Conservation (phyloP, 2,797 vertebrate species). For the Malacoraja senta region DNA sequence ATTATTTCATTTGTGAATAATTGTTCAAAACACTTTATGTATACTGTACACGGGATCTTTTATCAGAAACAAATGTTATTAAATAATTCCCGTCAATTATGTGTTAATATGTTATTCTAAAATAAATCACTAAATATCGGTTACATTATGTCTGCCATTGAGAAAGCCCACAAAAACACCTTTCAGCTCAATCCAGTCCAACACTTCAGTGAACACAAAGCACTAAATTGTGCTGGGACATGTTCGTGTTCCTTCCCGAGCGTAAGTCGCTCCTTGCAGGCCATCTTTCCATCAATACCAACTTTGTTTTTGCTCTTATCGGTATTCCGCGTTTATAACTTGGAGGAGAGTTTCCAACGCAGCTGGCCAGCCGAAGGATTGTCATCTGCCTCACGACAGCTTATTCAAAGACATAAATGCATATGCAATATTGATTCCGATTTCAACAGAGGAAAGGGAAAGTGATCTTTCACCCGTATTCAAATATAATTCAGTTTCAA, state of each 20-base stretch:
- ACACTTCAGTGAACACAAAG: not conserved
- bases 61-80: conserved; percentile 36
- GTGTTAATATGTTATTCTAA: conserved; percentile 4
- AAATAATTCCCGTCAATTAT: conserved; percentile 25
- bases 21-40: conserved; percentile 24
- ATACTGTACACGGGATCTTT: conserved; percentile 35
- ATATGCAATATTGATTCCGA: not conserved
- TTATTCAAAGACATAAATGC: not conserved
- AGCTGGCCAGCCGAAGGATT: not conserved
- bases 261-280: not conserved
- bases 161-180: not conserved
- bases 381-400: not conserved
- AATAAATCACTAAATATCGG: not conserved
- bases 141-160: not conserved
- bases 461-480: not conserved
- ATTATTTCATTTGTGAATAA: conserved; percentile 37
- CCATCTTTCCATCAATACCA: not conserved
- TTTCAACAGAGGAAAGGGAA: conserved; percentile 1
- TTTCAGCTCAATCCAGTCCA: not conserved
- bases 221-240: not conserved
- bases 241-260: not conserved
- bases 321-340: not conserved
- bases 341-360: not conserved
- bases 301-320: not conserved
- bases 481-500: not conserved